These are phyloP conservation scores for Dendrolimus pini DNA, from an alignment of 2,888 invertebrate species.

Conservation along the genomic window DNA sequence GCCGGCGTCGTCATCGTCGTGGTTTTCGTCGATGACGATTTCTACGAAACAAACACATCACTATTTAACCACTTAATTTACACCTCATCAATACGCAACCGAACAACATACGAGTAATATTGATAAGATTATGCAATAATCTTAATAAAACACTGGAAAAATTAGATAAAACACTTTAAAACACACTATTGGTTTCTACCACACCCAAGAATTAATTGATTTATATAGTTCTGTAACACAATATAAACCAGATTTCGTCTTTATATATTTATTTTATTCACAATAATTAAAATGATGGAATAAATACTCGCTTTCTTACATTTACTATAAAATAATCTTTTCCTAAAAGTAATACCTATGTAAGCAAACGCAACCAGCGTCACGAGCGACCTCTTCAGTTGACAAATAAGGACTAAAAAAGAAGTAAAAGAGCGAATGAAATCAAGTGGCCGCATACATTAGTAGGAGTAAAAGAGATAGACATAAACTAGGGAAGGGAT, in stretches of 20 bases:
- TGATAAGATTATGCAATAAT: slow-evolving; percentile 23
- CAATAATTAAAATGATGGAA: neutral
- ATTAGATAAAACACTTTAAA: slow-evolving; percentile 32
- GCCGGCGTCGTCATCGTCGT: slow-evolving; percentile 94
- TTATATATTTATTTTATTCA: slow-evolving; percentile 1
- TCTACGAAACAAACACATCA: slow-evolving; percentile 78
- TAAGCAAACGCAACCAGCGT: slow-evolving; percentile 18
- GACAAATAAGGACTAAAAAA: slow-evolving; percentile 56
- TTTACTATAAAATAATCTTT: slow-evolving; percentile 19
- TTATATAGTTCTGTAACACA: slow-evolving; percentile 17
- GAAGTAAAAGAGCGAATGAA: slow-evolving; percentile 30
- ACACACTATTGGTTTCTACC: slow-evolving; percentile 48
- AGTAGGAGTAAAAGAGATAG: slow-evolving; percentile 32
- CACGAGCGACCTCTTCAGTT: slow-evolving; percentile 42
- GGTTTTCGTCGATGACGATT: slow-evolving; percentile 91
- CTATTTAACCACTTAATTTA: slow-evolving; percentile 19
- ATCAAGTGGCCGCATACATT: slow-evolving; percentile 14
- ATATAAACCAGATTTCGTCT: neutral
- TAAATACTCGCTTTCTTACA: slow-evolving; percentile 27
- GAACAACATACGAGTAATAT: slow-evolving; percentile 10
- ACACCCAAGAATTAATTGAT: slow-evolving; percentile 55
- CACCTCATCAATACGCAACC: slow-evolving; percentile 1
- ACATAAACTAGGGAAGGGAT: slow-evolving; percentile 31
- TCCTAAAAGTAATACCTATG: slow-evolving; percentile 6
- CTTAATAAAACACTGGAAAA: slow-evolving; percentile 34